Conservation (phyloP, 2,113 vertebrate genomes). For the Chaetorhynchus papuensis region DNA sequence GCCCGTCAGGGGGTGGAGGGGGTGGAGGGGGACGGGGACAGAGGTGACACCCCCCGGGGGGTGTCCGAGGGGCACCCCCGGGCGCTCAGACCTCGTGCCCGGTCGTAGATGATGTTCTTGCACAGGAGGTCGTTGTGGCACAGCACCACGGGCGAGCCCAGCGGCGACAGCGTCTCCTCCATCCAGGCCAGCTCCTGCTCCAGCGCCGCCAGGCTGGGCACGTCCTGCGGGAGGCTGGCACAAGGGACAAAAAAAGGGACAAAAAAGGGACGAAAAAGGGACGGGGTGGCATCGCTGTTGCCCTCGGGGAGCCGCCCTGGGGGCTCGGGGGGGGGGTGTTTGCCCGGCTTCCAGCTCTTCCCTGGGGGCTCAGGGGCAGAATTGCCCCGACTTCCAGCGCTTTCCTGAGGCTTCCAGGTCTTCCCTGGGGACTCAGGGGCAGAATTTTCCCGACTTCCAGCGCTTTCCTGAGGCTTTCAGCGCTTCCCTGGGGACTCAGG, state of each 20-base stretch:
- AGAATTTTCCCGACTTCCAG: background rate
- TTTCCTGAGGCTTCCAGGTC: no score
- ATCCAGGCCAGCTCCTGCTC: constrained; percentile 91
- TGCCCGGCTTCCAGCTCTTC: background rate
- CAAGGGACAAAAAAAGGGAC: background rate
- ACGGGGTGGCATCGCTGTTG: background rate
- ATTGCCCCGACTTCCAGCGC: background rate
- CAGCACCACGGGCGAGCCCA: constrained; percentile 90
- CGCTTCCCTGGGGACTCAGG: background rate
- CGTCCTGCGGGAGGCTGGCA: constrained; percentile 81
- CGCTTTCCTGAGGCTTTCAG: background rate
- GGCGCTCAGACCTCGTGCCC: constrained; percentile 72
- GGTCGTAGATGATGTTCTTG: constrained; percentile 95
- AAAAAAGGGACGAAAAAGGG: background rate
- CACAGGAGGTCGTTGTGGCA: constrained; percentile 97
- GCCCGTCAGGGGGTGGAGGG: fast-evolving
- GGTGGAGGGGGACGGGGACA: background rate
- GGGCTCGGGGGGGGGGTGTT: background rate
- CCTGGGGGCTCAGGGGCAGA: background rate
- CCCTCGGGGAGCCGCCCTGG: background rate
- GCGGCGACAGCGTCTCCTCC: constrained; percentile 85
- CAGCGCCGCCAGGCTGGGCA: constrained; percentile 83
- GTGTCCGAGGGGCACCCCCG: background rate
- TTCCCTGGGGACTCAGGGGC: no score
- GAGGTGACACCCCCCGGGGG: background rate